phyloP scores from a whole-genome alignment of 2,797 vertebrate species.

The Paramormyrops hopkinsi region DNA sequence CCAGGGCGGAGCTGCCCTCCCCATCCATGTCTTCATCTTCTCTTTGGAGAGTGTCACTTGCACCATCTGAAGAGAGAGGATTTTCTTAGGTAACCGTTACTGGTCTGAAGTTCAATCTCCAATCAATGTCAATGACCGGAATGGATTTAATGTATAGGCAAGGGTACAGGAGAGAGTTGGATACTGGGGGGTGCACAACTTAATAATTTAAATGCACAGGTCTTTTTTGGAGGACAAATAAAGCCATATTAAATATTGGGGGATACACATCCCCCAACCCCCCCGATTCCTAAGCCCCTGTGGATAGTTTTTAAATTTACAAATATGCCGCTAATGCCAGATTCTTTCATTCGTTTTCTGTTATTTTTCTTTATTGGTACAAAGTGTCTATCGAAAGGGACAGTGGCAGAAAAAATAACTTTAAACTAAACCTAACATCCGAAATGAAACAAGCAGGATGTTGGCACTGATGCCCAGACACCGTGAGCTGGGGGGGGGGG shows the following conservation, averaged over 20 bases:
- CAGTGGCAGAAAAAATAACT: background rate
- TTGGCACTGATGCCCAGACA: background rate
- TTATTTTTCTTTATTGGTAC: background rate
- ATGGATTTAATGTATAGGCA: background rate
- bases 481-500: background rate
- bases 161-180: background rate
- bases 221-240: background rate
- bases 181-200: background rate
- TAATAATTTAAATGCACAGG: background rate
- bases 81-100: background rate
- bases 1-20: conserved; percentile 50
- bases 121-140: background rate
- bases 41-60: conserved; percentile 67
- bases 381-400: background rate
- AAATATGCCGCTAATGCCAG: background rate
- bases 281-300: background rate
- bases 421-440: background rate
- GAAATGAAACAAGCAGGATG: background rate
- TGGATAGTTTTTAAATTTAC: background rate
- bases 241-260: background rate
- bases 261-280: background rate
- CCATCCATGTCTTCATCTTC: conserved; percentile 69
- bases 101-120: background rate
- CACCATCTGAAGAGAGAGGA: conserved; percentile 67
- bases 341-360: background rate